Base-by-base conservation (phyloP, 2,888 invertebrate genomes). In the Drepana falcataria region DNA sequence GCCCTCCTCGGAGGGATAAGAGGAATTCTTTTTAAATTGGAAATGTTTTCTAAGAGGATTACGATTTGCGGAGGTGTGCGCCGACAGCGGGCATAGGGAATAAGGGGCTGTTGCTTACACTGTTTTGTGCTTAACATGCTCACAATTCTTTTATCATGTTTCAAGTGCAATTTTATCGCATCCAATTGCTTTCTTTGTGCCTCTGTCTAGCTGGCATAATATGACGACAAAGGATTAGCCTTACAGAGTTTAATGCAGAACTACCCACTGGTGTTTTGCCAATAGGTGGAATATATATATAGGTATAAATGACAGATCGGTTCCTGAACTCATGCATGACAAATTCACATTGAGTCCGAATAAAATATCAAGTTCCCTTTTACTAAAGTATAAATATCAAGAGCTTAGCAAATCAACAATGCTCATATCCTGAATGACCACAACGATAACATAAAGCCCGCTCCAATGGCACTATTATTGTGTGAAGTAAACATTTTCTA, bases 41-140 rank as follows among this genome's bases (percentile, higher is more conserved):
- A 90, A 91, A 90, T 91, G 91, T 90, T 90, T 89, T 90, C 87
- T 88, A 87, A 91, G 90, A 90, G 91, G 90, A 90, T 91, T 91
- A 90, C 88, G 86, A 89, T 90, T 89, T 85, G 86, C 83, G 85
- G 83, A 89, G 89, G 87, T 87, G 86, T 82, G 80, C 76, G 78
- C 71, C 79, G 74, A 77, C 75, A 75, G 74, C 68, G 77, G 73
- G 71, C 73, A 69, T 73, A 66, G 70, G 83, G 79, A 81, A 81
- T 83, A 80, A 81, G 83, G 87, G 85, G 81, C 81, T 72, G 73
- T 76, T 75, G 73, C 76, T 77, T 75, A 73, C 71, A 64, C 66
- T 72, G 75, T 79, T 83, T 81, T 85, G 77, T 82, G 79, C n/a
- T 80, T 77, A 77, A 81, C 76, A 80, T 80, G 75, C 77, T 69